Evolutionary conservation across 1,140 invertebrate genomes (phyloP).

Genomic region (Cydia amplana): DNA sequence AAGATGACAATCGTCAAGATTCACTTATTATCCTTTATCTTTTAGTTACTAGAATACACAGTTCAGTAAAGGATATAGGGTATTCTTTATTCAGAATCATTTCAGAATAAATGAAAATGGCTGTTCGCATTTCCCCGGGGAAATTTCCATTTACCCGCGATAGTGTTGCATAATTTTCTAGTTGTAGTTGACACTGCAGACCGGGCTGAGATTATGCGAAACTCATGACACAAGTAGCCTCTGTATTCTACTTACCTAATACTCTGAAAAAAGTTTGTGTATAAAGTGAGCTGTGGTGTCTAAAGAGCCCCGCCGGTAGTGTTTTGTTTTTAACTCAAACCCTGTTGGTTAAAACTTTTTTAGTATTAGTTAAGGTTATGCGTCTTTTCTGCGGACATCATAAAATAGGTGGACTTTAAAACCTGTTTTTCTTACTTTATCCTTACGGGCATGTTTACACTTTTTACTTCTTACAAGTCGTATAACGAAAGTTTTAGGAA

Average conservation of each 20-base stretch:
- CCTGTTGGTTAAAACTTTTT: too few species aligned
- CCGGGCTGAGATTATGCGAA: background rate
- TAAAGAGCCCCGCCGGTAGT: too few species aligned
- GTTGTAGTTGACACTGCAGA: constrained; percentile 12
- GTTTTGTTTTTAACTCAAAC: too few species aligned
- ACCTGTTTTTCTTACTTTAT: too few species aligned
- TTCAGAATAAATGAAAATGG: constrained; percentile 17
- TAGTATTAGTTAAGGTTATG: too few species aligned
- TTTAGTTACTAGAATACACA: background rate
- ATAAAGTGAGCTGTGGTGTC: too few species aligned
- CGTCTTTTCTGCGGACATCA: too few species aligned
- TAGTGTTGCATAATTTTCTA: constrained; percentile 21
- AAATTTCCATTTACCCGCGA: constrained; percentile 18
- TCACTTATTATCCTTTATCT: background rate
- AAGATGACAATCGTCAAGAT: background rate
- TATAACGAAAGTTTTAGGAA: too few species aligned
- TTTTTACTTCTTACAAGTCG: too few species aligned
- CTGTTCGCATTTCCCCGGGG: constrained; percentile 12
- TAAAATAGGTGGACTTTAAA: too few species aligned
- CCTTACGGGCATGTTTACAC: too few species aligned
- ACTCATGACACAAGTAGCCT: background rate
- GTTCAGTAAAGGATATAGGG: background rate
- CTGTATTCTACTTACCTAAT: background rate
- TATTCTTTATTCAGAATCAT: constrained; percentile 9
- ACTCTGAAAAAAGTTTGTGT: background rate